Percentiles rank a stretch among this genome's conserved stretches.
phyloP scores from a whole-genome alignment of 2,113 vertebrate species.

The Steatornis caripensis region DNA sequence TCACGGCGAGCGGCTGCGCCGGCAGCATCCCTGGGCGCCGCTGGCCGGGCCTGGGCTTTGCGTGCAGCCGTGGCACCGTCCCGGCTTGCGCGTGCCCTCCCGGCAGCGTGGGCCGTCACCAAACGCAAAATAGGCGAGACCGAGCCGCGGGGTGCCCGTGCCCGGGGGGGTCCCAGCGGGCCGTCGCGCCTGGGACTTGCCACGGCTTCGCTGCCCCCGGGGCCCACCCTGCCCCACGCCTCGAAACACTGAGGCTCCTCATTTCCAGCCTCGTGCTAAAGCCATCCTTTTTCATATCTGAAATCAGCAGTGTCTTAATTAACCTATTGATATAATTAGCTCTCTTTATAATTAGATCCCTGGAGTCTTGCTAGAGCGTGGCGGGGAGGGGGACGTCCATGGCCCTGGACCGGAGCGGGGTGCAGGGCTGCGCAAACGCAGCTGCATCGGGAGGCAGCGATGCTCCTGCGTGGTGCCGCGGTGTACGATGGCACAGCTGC shows the following conservation, averaged over 20 bases:
- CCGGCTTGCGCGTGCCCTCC: background rate
- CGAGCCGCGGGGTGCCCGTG: accelerated
- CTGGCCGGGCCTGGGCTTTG: background rate
- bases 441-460: accelerated
- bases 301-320: constrained; percentile 8
- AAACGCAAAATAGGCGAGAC: accelerated
- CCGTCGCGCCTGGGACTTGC: accelerated
- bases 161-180: background rate
- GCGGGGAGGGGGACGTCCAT: accelerated
- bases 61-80: accelerated
- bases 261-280: background rate
- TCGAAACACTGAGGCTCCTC: accelerated
- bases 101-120: accelerated
- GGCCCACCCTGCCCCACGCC: accelerated
- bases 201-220: accelerated
- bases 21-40: background rate
- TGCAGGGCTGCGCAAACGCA: background rate
- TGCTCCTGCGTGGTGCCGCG: background rate
- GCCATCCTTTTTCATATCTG: background rate
- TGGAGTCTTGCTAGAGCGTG: accelerated
- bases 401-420: background rate
- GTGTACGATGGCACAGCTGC: background rate
- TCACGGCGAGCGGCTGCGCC: accelerated
- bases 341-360: background rate
- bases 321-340: constrained; percentile 2